Evolutionary conservation across 2,113 vertebrate genomes (phyloP).

Genomic region (Rhinolophus ferrumequinum): DNA sequence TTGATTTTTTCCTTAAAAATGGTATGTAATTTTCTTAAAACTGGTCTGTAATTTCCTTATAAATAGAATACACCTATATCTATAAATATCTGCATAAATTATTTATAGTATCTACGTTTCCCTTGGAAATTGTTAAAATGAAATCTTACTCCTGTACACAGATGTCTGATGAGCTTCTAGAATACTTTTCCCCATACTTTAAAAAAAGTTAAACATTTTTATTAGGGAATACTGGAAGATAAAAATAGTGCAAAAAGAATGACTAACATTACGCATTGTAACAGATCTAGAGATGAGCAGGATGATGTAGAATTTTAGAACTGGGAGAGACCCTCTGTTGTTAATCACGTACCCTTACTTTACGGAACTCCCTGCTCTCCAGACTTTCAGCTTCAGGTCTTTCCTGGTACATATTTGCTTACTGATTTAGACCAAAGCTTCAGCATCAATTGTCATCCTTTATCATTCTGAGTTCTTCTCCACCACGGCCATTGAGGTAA

Average conservation of each 20-base stretch:
- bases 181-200: background rate
- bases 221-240: background rate
- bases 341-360: background rate
- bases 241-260: background rate
- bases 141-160: background rate
- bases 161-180: background rate
- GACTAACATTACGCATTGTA: background rate
- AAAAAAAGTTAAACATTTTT: background rate
- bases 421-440: background rate
- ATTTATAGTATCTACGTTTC: constrained; percentile 9
- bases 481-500: background rate
- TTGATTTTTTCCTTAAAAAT: background rate
- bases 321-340: background rate
- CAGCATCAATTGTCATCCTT: background rate
- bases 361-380: background rate
- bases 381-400: background rate
- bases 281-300: background rate
- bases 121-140: constrained; percentile 5
- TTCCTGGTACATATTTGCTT: background rate
- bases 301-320: background rate
- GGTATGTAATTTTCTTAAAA: background rate
- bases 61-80: background rate
- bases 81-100: background rate
- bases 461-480: background rate
- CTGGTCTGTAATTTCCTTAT: too few relatives aligned